A percentile compares a stretch with the other conserved stretches of the same genome.
Evolutionary conservation across 2,888 invertebrate species (phyloP).

Genomic region (Ommatoiulus sabulosus): DNA sequence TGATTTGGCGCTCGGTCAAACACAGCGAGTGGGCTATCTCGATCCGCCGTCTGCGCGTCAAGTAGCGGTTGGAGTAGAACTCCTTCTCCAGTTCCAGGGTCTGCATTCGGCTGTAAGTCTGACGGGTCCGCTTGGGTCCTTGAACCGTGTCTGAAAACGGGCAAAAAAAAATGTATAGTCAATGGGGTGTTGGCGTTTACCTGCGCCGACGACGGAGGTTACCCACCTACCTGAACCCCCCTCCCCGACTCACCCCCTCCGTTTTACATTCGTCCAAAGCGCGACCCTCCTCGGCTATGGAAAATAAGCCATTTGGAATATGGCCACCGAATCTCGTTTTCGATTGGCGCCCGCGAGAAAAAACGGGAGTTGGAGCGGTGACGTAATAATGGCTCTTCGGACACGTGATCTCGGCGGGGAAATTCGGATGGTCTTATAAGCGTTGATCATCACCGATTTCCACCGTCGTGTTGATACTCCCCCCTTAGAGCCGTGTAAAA

Average conservation of each 20-base stretch:
- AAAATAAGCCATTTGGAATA: constrained; percentile 26
- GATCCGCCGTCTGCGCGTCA: constrained; percentile 94
- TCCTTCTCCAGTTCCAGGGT: constrained; percentile 97
- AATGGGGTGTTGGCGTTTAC: not conserved
- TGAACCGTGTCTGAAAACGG: constrained; percentile 35
- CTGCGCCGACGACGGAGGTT: not conserved
- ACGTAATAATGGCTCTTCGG: not conserved
- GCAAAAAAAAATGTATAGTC: not conserved
- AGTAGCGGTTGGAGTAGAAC: constrained; percentile 98
- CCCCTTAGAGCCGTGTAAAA: no score
- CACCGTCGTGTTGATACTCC: no score
- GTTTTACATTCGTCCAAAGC: not conserved
- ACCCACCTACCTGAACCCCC: constrained; percentile 11
- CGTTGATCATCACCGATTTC: no score
- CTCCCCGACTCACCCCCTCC: not conserved
- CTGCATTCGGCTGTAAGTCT: constrained; percentile 74
- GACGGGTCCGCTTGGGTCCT: constrained; percentile 66
- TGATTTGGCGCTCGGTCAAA: constrained; percentile 96
- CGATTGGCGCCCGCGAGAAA: not conserved
- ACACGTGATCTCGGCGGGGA: not conserved
- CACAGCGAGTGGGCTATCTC: constrained; percentile 97
- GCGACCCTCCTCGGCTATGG: constrained; percentile 9
- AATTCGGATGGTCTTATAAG: not conserved
- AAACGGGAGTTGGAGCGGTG: not conserved
- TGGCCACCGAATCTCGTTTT: constrained; percentile 22